A percentile compares a stretch with the other conserved stretches of the same genome.
phyloP scores from a whole-genome alignment of 35 echinoderm and acorn worm genomes.

The Apostichopus parvimensis region DNA sequence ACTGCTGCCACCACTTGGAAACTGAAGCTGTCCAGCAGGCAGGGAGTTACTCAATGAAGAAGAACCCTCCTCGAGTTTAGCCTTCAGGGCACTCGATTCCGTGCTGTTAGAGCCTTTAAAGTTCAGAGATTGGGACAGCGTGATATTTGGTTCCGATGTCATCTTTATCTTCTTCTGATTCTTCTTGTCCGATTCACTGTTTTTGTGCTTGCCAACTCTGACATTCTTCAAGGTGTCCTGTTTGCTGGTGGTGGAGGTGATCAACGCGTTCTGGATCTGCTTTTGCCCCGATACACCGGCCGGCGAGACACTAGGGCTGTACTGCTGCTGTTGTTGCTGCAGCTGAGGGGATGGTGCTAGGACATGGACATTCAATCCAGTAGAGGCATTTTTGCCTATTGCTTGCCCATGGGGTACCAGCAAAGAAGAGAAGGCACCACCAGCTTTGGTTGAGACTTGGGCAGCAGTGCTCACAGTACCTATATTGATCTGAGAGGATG shows the following conservation, averaged over 20 bases:
- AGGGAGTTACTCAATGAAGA: constrained; percentile 3
- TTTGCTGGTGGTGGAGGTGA: constrained; percentile 32
- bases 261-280: constrained; percentile 50
- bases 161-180: background rate
- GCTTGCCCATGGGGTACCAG: background rate
- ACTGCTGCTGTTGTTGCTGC: background rate
- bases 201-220: constrained; percentile 17
- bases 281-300: background rate
- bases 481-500: background rate
- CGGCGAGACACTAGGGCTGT: background rate
- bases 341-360: background rate
- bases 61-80: background rate
- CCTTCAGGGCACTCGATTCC: background rate
- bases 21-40: constrained; percentile 15
- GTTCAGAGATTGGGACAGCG: constrained; percentile 19
- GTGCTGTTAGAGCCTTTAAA: background rate
- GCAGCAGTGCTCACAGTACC: background rate
- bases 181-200: background rate
- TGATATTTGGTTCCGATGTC: background rate
- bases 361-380: background rate
- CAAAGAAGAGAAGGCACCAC: constrained; percentile 21
- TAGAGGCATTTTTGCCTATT: background rate
- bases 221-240: background rate
- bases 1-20: too few relatives aligned
- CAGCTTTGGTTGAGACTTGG: background rate